phyloP scores from a whole-genome alignment of 2,888 invertebrate genomes.

The Altica lythri region DNA sequence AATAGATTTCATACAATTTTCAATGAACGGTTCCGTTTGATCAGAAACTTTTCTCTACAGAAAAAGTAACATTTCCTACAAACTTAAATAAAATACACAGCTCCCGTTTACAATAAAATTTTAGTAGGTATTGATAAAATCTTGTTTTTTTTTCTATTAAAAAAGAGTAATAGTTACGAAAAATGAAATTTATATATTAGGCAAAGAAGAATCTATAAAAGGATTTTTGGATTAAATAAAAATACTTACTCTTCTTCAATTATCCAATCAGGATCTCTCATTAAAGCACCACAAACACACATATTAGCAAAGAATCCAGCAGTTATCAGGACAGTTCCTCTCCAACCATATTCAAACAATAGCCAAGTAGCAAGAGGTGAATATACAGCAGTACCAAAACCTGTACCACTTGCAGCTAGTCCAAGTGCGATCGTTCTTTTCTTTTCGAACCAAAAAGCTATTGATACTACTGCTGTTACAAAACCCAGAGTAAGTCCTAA shows the following conservation, averaged over 20 bases:
- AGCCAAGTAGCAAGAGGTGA: constrained; percentile 83
- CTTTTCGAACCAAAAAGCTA: constrained; percentile 92
- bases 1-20: too few relatives aligned
- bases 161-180: too few relatives aligned
- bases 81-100: too few relatives aligned
- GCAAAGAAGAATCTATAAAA: too few relatives aligned
- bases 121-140: too few relatives aligned
- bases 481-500: constrained; percentile 83
- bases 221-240: too few relatives aligned
- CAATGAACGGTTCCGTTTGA: too few relatives aligned
- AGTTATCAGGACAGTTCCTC: constrained; percentile 78
- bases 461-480: constrained; percentile 90
- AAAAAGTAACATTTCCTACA: too few relatives aligned
- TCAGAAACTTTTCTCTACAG: too few relatives aligned
- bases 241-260: constrained; percentile 63
- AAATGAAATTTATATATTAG: too few relatives aligned
- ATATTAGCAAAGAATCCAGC: constrained; percentile 84
- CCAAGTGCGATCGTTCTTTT: constrained; percentile 85
- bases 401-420: constrained; percentile 86
- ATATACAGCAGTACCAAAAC: constrained; percentile 86
- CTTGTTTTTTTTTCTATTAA: too few relatives aligned
- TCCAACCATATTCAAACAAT: constrained; percentile 80
- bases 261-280: constrained; percentile 89
- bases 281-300: constrained; percentile 83
- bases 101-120: too few relatives aligned